Percentiles rank a stretch among this genome's conserved stretches.
Evolutionary conservation across 35 echinoderm and acorn worm genomes (phyloP).

Genomic region (Patiria miniata): DNA sequence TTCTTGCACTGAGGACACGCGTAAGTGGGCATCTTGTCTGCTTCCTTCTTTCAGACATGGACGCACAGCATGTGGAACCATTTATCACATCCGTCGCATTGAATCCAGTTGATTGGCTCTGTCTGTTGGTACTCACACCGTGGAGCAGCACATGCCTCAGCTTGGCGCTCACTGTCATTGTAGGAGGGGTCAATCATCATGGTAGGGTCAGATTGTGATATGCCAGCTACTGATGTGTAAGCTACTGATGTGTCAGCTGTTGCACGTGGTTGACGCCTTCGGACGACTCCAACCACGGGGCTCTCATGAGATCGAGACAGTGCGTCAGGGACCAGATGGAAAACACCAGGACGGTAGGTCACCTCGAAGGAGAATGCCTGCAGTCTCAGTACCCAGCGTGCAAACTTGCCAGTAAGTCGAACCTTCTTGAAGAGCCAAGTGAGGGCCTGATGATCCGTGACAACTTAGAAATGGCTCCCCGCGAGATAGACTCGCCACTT

Average conservation of each 20-base stretch:
- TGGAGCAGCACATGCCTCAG: slow-evolving; percentile 10
- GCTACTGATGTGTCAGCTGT: background rate
- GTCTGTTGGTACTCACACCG: background rate
- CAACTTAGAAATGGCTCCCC: slow-evolving; percentile 33
- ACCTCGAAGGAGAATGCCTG: slow-evolving; percentile 46
- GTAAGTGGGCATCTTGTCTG: background rate
- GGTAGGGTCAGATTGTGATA: background rate
- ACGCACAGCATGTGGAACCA: slow-evolving; percentile 42
- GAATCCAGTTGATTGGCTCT: slow-evolving; percentile 27
- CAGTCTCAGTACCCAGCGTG: slow-evolving; percentile 44
- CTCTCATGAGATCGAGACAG: slow-evolving; percentile 21
- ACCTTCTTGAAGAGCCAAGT: slow-evolving; percentile 41
- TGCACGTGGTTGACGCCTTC: background rate
- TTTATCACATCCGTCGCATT: slow-evolving; percentile 41
- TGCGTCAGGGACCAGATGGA: slow-evolving; percentile 40
- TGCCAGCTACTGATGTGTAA: background rate
- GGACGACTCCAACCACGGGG: background rate
- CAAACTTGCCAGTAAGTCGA: background rate
- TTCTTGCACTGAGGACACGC: slow-evolving; percentile 17
- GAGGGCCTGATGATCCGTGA: slow-evolving; percentile 56
- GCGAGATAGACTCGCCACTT: slow-evolving; percentile 49
- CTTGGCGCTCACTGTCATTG: background rate
- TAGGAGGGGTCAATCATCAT: background rate
- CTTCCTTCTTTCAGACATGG: slow-evolving; percentile 24
- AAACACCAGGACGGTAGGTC: slow-evolving; percentile 28